Evolutionary conservation across 2,888 invertebrate genomes (phyloP), one percentile per base, ranked within the genome.

Genomic region (Pyrgus malvae): DNA sequence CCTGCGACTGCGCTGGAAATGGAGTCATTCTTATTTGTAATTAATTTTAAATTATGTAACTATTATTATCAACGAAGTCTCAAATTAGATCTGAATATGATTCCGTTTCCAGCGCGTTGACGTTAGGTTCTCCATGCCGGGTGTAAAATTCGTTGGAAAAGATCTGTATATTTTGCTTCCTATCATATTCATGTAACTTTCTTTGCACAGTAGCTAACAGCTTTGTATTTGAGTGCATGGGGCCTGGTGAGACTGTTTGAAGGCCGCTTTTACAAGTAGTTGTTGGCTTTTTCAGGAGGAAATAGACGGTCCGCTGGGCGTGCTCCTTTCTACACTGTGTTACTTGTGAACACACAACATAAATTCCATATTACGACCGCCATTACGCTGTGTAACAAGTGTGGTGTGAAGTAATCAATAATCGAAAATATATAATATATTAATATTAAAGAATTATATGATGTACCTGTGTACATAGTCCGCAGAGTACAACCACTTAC

Each of bases 261-360:
- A 46, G 60, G 60, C 55, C 63, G 65, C 62, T 78, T 80, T 81
- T 78, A 81, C 76, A 78, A 81, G 80, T 83, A 83, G 83, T 68
- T 79, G 73, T 81, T 67, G 74, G 70, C 74, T 83, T 87, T 93
- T 93, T 80, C 93, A 94, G 94, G 94, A 93, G 80, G 94, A 94
- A 78, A 81, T 92, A 78, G 87, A 91, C 78, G 91, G 91, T 74
- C 91, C 93, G 62, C 90, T 93, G 79, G 93, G 93, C 83, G 90
- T 92, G 80, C 90, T 93, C 79, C 92, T 94, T 79, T 92, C 91
- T 74, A 87, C 92, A 69, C 77, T 94, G 84, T 90, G 90, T 82
- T 92, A 92, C 83, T 93, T n/a, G 92, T 79, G 76, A 67, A 70
- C 61, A 67, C 75, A 73, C 62, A 68, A 66, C 55, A 65, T 69